These are phyloP conservation scores for Bombus superbus DNA, from an alignment of 1,140 invertebrate genomes.

Conservation along the genomic window DNA sequence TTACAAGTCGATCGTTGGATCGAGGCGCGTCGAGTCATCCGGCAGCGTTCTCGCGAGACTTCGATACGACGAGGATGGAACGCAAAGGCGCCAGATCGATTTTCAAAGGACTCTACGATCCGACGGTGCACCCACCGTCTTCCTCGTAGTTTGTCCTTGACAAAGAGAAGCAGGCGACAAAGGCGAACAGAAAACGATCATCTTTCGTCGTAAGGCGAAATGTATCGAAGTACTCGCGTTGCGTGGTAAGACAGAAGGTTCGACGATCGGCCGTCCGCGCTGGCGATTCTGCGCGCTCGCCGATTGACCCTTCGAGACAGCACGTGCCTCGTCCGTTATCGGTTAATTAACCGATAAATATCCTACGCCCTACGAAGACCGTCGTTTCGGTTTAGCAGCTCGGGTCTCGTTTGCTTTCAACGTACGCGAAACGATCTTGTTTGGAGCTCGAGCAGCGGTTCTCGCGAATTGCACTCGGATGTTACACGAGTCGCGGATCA, in stretches of 20 bases:
- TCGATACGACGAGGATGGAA: no score
- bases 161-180: no score
- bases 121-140: background rate
- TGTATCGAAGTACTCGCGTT: no score
- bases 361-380: slow-evolving; percentile 58
- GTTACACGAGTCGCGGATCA: background rate
- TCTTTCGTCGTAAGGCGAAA: background rate
- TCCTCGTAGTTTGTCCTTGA: no score
- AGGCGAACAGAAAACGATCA: no score
- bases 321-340: slow-evolving; percentile 66
- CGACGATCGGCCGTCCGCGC: background rate
- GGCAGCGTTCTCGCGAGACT: no score
- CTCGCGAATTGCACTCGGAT: background rate
- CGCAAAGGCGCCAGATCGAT: no score
- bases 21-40: no score
- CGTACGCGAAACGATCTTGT: background rate
- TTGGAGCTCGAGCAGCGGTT: background rate
- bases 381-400: background rate
- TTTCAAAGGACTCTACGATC: no score
- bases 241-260: background rate
- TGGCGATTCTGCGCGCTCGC: slow-evolving; percentile 18
- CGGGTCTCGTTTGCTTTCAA: background rate
- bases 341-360: slow-evolving; percentile 77
- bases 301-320: slow-evolving; percentile 68
- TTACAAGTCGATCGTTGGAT: no score